These are phyloP conservation scores for Bombylius major DNA, from an alignment of 2,888 invertebrate genomes.

Conservation along the genomic window DNA sequence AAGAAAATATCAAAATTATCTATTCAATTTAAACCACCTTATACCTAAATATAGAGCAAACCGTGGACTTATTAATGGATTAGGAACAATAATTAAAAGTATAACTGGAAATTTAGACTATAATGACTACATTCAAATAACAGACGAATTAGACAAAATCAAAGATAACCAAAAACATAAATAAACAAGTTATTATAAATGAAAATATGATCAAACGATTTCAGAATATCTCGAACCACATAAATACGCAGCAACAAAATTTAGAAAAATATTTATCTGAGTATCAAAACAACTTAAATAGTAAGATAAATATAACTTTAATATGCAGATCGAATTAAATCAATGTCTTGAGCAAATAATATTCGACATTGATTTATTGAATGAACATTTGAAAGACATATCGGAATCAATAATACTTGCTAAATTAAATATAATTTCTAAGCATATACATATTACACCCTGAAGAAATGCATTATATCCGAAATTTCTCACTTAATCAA, in stretches of 20 bases:
- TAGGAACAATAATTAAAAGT: constrained; percentile 2
- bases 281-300: no score
- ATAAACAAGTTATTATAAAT: neutral
- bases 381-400: constrained; percentile 4
- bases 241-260: neutral
- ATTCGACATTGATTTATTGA: neutral
- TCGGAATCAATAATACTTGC: constrained; percentile 7
- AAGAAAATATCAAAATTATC: neutral
- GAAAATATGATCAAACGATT: constrained; percentile 2
- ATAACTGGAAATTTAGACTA: constrained; percentile 2
- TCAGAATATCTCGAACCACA: constrained; percentile 2
- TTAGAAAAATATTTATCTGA: neutral
- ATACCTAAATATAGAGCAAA: neutral
- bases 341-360: no score
- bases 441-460: constrained; percentile 1
- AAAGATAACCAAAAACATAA: neutral
- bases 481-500: neutral
- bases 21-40: neutral
- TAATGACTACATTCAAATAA: neutral
- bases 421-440: constrained; percentile 5
- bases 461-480: constrained; percentile 2
- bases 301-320: no score
- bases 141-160: neutral
- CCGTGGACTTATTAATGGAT: constrained; percentile 1
- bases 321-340: no score